These are phyloP conservation scores for Cosmopolites sordidus DNA, from an alignment of 2,888 invertebrate genomes.

Conservation along the genomic window DNA sequence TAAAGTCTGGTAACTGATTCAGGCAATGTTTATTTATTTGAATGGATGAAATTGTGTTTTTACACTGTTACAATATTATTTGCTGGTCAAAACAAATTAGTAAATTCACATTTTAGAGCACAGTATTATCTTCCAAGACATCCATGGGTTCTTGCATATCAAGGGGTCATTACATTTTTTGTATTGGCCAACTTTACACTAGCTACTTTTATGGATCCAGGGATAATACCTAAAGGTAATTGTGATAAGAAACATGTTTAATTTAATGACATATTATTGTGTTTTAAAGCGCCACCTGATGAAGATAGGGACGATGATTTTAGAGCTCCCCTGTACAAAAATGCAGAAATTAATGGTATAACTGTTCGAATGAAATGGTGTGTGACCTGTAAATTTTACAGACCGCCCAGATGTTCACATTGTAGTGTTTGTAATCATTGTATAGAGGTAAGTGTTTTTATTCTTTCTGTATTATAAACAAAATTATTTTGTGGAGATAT, in stretches of 20 bases:
- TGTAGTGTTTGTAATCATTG: constrained; percentile 99
- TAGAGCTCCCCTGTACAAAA: constrained; percentile 92
- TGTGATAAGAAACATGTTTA: constrained; percentile 3
- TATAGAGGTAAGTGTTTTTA: constrained; percentile 70
- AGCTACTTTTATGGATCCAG: constrained; percentile 99
- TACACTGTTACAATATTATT: too few species aligned
- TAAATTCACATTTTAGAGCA: constrained; percentile 58
- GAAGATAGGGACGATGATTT: constrained; percentile 98
- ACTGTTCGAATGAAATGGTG: constrained; percentile 99
- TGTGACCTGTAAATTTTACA: constrained; percentile 98
- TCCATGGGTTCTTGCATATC: constrained; percentile 88
- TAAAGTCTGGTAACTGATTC: too few species aligned
- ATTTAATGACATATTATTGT: background rate
- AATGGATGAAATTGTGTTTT: too few species aligned
- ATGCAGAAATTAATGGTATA: constrained; percentile 96
- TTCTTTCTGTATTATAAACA: background rate
- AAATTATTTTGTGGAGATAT: background rate
- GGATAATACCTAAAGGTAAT: constrained; percentile 94
- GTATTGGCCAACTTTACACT: constrained; percentile 97
- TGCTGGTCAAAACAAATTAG: too few species aligned
- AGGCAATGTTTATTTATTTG: too few species aligned
- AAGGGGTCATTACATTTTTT: constrained; percentile 93
- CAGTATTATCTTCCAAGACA: constrained; percentile 77
- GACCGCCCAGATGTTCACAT: constrained; percentile 98
- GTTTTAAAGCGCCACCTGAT: constrained; percentile 77